Evolutionary conservation across 2,797 vertebrate species (phyloP).

Genomic region (Podarcis lilfordi): DNA sequence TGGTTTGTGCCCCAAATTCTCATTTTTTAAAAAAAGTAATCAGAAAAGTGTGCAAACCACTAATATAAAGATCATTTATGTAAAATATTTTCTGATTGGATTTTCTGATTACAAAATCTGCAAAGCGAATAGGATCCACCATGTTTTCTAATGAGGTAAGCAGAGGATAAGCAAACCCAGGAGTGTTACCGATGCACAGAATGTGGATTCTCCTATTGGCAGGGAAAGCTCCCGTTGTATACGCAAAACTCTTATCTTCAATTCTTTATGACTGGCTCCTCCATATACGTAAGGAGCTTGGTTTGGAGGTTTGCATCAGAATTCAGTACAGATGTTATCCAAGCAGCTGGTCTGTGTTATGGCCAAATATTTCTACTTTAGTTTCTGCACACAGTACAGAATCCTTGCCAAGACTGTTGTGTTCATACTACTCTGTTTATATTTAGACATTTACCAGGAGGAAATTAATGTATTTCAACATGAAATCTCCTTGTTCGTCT

Average conservation of each 20-base stretch:
- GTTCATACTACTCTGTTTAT: neutral
- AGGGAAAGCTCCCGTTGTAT: neutral
- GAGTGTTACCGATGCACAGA: neutral
- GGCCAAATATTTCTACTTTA: neutral
- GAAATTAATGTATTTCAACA: conserved; percentile 34
- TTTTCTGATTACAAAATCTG: conserved; percentile 9
- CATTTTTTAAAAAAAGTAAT: neutral
- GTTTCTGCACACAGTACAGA: conserved; percentile 35
- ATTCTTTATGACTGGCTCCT: neutral
- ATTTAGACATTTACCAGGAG: neutral
- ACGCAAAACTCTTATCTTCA: neutral
- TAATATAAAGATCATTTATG: conserved; percentile 6
- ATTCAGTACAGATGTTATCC: neutral
- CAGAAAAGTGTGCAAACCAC: neutral
- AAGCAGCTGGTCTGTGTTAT: neutral
- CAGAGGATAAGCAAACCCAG: neutral
- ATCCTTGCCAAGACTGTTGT: conserved; percentile 3
- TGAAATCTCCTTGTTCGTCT: conserved; percentile 58
- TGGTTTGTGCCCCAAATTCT: neutral
- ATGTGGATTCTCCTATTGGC: neutral
- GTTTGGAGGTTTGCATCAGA: neutral
- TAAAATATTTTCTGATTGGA: neutral
- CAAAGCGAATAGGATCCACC: neutral
- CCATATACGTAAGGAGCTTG: neutral
- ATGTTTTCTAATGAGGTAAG: neutral